Conservation (phyloP, 2,888 invertebrate species). For the Helleia helle region DNA sequence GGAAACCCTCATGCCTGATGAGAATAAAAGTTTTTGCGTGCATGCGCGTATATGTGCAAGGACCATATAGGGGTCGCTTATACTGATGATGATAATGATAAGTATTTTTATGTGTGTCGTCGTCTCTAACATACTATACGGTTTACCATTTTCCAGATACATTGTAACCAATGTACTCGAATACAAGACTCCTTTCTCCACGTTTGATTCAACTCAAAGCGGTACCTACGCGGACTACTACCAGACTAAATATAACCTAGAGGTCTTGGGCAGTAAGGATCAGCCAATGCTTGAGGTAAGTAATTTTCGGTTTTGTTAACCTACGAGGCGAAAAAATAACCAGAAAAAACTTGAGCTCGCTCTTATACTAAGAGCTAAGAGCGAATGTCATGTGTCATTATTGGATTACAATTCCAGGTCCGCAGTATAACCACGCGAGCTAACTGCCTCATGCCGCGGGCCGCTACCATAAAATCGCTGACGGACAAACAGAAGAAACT, state of each 20-base stretch:
- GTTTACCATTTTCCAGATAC: constrained; percentile 75
- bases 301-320: too few species aligned
- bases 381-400: too few species aligned
- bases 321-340: too few species aligned
- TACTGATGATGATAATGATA: too few species aligned
- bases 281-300: constrained; percentile 91
- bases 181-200: constrained; percentile 76
- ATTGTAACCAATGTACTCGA: constrained; percentile 80
- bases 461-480: constrained; percentile 43
- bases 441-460: constrained; percentile 60
- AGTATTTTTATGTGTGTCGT: too few species aligned
- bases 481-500: constrained; percentile 49
- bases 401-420: constrained; percentile 36
- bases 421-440: constrained; percentile 52
- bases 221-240: constrained; percentile 84
- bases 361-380: too few species aligned
- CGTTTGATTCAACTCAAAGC: constrained; percentile 71
- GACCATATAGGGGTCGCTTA: too few species aligned
- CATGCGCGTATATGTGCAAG: too few species aligned
- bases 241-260: constrained; percentile 79
- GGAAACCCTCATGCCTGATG: too few species aligned
- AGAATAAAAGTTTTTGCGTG: too few species aligned
- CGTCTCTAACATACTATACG: too few species aligned
- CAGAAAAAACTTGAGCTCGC: too few species aligned
- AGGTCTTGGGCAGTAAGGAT: constrained; percentile 72